These are phyloP conservation scores for Oreortyx pictus DNA, from an alignment of 2,797 vertebrate species.

Conservation along the genomic window DNA sequence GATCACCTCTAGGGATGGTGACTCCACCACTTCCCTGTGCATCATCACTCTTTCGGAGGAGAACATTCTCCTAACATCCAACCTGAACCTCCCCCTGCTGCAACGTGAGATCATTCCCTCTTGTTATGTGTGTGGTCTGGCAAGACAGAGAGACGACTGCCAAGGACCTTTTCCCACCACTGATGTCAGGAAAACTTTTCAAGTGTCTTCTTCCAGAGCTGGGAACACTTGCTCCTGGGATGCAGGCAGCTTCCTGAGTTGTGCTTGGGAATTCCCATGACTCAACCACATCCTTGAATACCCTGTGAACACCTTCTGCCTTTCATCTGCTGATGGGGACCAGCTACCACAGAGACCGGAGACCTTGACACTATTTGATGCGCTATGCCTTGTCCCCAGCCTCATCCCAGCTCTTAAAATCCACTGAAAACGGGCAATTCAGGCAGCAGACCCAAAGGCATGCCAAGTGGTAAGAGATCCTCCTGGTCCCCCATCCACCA, in stretches of 20 bases:
- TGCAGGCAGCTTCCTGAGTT: slow-evolving; percentile 15
- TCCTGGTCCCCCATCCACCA: not conserved
- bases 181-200: not conserved
- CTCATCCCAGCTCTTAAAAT: not conserved
- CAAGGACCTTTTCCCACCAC: not conserved
- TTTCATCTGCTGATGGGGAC: not conserved
- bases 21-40: too few relatives aligned
- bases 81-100: too few relatives aligned
- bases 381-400: not conserved
- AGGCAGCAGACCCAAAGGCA: not conserved
- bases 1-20: too few relatives aligned
- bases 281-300: not conserved
- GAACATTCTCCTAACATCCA: too few relatives aligned
- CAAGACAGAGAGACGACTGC: not conserved
- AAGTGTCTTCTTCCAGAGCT: not conserved
- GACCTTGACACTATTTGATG: not conserved
- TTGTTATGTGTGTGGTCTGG: not conserved
- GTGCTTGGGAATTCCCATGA: fast-evolving
- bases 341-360: not conserved
- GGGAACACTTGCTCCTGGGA: not conserved
- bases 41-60: too few relatives aligned
- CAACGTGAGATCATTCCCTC: too few relatives aligned
- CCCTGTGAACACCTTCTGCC: not conserved
- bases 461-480: not conserved
- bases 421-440: fast-evolving